phyloP scores from a whole-genome alignment of 2,797 vertebrate species.

The Hydrolagus colliei region DNA sequence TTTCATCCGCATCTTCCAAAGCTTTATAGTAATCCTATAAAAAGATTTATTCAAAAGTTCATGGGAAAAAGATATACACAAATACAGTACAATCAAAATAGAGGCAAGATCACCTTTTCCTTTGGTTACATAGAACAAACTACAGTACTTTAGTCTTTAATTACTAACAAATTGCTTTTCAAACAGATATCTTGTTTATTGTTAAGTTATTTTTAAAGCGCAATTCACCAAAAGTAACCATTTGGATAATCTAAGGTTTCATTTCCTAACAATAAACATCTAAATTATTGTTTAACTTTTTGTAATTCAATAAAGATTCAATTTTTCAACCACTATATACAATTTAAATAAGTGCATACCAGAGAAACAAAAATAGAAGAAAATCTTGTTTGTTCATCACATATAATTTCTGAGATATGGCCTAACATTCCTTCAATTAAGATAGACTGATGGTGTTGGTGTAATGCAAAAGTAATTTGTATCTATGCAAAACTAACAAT shows the following conservation, averaged over 20 bases:
- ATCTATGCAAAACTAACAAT: not conserved
- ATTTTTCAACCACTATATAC: slow-evolving; percentile 34
- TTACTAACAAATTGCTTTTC: not conserved
- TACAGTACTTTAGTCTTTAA: not conserved
- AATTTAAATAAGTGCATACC: not conserved
- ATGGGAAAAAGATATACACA: not conserved
- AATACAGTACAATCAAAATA: not conserved
- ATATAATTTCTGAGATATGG: not conserved
- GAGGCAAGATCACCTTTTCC: not conserved
- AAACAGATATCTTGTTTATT: no score
- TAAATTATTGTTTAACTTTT: not conserved
- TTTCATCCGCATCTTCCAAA: slow-evolving; percentile 95
- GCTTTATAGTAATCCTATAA: slow-evolving; percentile 95
- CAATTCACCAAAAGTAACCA: no score
- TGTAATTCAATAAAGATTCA: slow-evolving; percentile 35
- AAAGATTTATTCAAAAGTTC: not conserved
- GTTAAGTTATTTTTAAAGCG: no score
- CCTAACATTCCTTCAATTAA: not conserved
- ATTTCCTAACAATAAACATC: not conserved
- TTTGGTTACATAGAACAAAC: not conserved
- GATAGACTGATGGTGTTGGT: not conserved
- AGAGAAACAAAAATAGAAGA: no score
- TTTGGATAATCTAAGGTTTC: no score
- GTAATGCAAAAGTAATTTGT: not conserved
- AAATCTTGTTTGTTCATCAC: not conserved